These are phyloP conservation scores for Pristionchus entomophagus DNA, from an alignment of 2,888 invertebrate genomes.

Conservation along the genomic window DNA sequence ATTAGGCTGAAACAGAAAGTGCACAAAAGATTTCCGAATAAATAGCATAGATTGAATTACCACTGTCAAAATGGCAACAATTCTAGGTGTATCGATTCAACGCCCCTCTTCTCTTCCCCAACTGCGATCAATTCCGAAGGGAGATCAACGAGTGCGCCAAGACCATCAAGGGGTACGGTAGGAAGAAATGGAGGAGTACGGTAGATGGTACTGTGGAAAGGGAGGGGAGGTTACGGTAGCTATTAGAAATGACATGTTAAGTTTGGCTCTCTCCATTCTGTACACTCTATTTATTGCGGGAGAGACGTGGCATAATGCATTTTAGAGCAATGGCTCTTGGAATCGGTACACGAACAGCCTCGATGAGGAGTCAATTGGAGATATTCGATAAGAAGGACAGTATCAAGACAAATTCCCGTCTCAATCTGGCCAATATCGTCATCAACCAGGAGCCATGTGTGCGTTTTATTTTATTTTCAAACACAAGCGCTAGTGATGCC, in stretches of 20 bases:
- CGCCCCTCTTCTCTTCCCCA: slow-evolving; percentile 44
- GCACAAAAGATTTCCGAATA: no score
- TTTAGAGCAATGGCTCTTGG: slow-evolving; percentile 50
- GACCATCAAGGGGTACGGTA: slow-evolving; percentile 43
- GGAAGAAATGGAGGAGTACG: background rate
- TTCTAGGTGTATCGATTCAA: slow-evolving; percentile 44
- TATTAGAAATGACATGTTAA: no score
- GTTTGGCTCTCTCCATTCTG: no score
- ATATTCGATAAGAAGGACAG: slow-evolving; percentile 39
- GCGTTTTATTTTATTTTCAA: background rate
- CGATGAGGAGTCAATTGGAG: slow-evolving; percentile 56
- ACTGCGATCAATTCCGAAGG: slow-evolving; percentile 39
- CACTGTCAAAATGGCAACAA: background rate
- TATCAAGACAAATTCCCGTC: background rate
- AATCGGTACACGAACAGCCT: slow-evolving; percentile 62
- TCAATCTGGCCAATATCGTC: slow-evolving; percentile 45
- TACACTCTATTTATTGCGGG: no score
- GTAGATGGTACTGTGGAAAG: background rate
- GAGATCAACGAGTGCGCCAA: background rate
- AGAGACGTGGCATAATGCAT: no score
- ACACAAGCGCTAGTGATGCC: no score
- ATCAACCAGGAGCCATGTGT: slow-evolving; percentile 44
- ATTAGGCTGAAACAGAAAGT: no score
- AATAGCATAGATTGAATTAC: no score
- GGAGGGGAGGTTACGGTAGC: background rate